phyloP scores from a whole-genome alignment of 92 coral and sea anemone species.

The Zoanthus gigantus region DNA sequence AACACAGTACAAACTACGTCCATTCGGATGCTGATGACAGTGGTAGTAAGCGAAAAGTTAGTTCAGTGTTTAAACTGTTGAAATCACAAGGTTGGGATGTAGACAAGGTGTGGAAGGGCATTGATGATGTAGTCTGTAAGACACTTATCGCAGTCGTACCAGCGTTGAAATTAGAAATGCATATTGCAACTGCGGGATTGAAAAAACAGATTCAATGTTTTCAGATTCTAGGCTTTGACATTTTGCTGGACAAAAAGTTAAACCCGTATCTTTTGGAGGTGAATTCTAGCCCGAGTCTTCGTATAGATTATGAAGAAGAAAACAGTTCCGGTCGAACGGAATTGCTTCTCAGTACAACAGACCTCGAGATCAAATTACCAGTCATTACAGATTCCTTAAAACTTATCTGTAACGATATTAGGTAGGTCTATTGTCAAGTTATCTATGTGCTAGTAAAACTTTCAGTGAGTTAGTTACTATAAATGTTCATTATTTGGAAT shows the following conservation, averaged over 20 bases:
- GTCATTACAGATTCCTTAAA: slow-evolving; percentile 70
- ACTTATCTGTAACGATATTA: slow-evolving; percentile 65
- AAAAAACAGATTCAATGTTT: slow-evolving; percentile 75
- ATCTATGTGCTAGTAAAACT: background rate
- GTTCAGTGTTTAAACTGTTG: slow-evolving; percentile 83
- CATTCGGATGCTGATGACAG: slow-evolving; percentile 82
- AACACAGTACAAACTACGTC: slow-evolving; percentile 76
- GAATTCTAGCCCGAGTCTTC: slow-evolving; percentile 85
- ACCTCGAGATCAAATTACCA: slow-evolving; percentile 85
- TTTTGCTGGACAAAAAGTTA: slow-evolving; percentile 68
- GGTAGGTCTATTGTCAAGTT: slow-evolving; percentile 35
- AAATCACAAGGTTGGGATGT: slow-evolving; percentile 72
- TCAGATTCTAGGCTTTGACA: slow-evolving; percentile 90
- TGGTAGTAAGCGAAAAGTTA: slow-evolving; percentile 86
- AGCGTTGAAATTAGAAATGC: slow-evolving; percentile 69
- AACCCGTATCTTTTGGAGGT: slow-evolving; percentile 81
- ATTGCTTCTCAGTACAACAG: slow-evolving; percentile 80
- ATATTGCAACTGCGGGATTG: slow-evolving; percentile 63
- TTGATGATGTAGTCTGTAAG: slow-evolving; percentile 75
- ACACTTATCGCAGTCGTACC: slow-evolving; percentile 87
- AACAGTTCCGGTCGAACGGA: slow-evolving; percentile 73
- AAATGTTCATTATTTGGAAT: background rate
- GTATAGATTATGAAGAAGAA: slow-evolving; percentile 87
- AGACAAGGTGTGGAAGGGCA: slow-evolving; percentile 71
- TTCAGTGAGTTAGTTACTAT: background rate